Conservation (phyloP, 2,113 vertebrate genomes). For the Siniperca knerii region DNA sequence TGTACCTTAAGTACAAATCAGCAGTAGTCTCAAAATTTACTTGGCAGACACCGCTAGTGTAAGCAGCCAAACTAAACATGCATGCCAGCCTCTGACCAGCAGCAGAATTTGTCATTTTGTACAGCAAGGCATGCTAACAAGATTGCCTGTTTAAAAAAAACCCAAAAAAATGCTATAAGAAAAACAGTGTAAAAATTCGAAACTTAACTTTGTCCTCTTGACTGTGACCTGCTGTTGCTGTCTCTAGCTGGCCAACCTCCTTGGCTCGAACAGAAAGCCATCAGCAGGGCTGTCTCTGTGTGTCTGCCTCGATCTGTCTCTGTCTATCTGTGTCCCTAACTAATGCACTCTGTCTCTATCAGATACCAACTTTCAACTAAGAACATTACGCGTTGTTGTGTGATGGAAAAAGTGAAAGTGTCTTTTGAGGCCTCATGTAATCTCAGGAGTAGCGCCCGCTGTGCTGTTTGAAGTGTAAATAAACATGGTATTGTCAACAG, state of each 20-base stretch:
- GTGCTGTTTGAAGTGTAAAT: conserved; percentile 63
- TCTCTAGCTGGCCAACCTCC: conserved; percentile 13
- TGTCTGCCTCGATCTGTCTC: conserved; percentile 24
- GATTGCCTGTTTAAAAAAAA: background rate
- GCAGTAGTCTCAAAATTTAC: background rate
- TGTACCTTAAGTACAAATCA: background rate
- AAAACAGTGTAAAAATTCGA: conserved; percentile 11
- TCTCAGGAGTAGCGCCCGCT: conserved; percentile 41
- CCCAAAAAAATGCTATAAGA: background rate
- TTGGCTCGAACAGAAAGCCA: conserved; percentile 35
- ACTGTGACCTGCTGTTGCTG: conserved; percentile 9
- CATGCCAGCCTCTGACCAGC: background rate
- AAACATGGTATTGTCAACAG: conserved; percentile 57
- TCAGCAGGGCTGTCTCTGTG: conserved; percentile 29
- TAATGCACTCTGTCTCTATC: conserved; percentile 42
- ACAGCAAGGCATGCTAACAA: background rate
- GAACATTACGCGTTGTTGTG: conserved; percentile 42
- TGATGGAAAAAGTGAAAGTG: conserved; percentile 37
- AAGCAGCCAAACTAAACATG: background rate
- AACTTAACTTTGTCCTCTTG: conserved; percentile 16
- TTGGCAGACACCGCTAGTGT: background rate
- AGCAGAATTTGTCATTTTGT: background rate
- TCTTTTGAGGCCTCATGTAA: conserved; percentile 40
- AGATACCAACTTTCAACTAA: conserved; percentile 40
- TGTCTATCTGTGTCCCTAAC: conserved; percentile 25